Evolutionary conservation across 1,140 invertebrate species (phyloP).

Genomic region (Lucilia cuprina): DNA sequence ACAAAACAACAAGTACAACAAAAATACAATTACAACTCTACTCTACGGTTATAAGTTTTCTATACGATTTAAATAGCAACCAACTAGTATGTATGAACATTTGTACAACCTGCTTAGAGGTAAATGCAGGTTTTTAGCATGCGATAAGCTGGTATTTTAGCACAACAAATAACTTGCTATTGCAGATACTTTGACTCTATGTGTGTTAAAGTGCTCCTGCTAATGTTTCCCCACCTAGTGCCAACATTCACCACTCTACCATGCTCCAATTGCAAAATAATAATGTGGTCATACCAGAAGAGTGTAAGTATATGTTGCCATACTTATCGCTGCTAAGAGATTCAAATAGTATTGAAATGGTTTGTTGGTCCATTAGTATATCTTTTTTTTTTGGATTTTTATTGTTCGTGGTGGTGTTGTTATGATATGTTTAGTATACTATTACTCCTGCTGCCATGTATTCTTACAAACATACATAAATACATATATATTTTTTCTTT

Average conservation of each 20-base stretch:
- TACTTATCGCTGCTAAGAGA: no score
- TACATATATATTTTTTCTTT: background rate
- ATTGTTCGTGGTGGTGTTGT: no score
- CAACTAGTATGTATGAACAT: background rate
- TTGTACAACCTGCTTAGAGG: background rate
- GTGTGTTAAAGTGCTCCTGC: background rate
- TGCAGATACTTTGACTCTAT: background rate
- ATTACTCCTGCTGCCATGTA: no score
- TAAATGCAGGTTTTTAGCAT: conserved; percentile 17
- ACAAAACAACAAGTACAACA: background rate
- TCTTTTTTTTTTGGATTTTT: no score
- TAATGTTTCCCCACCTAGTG: background rate
- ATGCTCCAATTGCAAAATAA: background rate
- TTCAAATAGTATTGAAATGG: no score
- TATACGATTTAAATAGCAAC: background rate
- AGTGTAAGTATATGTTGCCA: no score
- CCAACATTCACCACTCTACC: no score
- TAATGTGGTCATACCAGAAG: no score
- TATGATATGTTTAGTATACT: no score
- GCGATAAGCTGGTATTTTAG: conserved; percentile 14
- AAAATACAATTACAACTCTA: conserved; percentile 1
- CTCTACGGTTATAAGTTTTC: background rate
- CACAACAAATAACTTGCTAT: background rate
- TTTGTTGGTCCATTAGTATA: no score
- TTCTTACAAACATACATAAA: no score